Conservation (phyloP, 2,113 vertebrate genomes). For the Perognathus longimembris region DNA sequence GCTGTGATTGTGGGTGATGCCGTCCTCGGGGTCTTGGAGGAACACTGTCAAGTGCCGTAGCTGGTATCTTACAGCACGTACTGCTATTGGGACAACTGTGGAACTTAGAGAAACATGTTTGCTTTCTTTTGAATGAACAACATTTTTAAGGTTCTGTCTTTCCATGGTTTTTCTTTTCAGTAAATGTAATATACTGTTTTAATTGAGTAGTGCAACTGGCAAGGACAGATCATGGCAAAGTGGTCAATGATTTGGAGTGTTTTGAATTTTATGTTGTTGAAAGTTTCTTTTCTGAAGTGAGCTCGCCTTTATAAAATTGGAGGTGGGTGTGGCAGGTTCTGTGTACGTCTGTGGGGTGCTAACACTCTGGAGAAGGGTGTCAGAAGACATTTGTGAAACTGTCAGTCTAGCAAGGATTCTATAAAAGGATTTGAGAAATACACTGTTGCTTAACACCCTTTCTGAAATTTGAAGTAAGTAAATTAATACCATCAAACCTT, state of each 20-base stretch:
- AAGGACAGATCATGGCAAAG: no score
- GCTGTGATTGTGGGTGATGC: no score
- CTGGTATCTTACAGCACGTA: no score
- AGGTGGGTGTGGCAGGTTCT: neutral
- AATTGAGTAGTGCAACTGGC: neutral
- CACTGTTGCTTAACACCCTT: slow-evolving; percentile 79
- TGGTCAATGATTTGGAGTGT: neutral
- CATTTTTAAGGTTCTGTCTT: neutral
- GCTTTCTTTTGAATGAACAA: neutral
- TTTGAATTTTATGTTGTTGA: neutral
- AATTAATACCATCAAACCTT: slow-evolving; percentile 63
- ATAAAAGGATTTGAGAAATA: slow-evolving; percentile 76
- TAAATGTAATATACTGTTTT: neutral
- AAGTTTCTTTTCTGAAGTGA: slow-evolving; percentile 17
- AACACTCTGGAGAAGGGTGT: neutral
- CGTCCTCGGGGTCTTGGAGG: no score
- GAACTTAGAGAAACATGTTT: neutral
- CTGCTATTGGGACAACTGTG: neutral
- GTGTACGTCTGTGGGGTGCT: neutral
- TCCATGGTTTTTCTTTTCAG: no score
- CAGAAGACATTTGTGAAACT: slow-evolving; percentile 77
- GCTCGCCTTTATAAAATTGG: neutral
- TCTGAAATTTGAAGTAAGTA: slow-evolving; percentile 76
- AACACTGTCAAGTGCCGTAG: no score
- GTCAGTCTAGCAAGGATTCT: slow-evolving; percentile 73